Evolutionary conservation across 37 sponge, comb jelly and placozoan genomes (phyloP).

Genomic region (Ephydatia muelleri): DNA sequence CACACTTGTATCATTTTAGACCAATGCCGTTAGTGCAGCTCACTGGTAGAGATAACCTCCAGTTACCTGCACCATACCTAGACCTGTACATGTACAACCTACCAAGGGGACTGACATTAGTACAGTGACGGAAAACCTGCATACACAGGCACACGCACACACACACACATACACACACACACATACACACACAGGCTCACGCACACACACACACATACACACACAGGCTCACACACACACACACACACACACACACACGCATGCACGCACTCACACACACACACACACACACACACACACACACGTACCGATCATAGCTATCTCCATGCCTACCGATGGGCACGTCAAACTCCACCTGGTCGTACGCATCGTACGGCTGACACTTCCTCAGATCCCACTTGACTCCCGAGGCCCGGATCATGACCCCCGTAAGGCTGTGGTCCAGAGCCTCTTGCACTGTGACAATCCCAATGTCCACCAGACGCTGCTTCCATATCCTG

Average conservation of each 20-base stretch:
- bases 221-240: not conserved
- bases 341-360: constrained; percentile 84
- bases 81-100: no score
- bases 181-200: constrained; percentile 2
- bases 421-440: constrained; percentile 82
- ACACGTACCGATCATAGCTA: constrained; percentile 70
- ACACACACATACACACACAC: no score
- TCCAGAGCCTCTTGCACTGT: constrained; percentile 71
- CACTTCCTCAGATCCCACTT: constrained; percentile 87
- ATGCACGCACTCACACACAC: constrained; percentile 12
- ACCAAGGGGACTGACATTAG: no score
- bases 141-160: no score
- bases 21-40: no score
- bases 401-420: constrained; percentile 83
- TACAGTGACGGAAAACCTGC: no score
- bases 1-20: constrained; percentile 22
- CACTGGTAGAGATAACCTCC: no score
- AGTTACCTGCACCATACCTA: no score
- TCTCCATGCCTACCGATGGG: constrained; percentile 87
- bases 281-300: not conserved
- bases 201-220: not conserved
- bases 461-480: constrained; percentile 85
- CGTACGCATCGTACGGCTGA: constrained; percentile 88
- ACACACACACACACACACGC: not conserved
- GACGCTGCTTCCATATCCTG: constrained; percentile 82